Evolutionary conservation across 1,140 invertebrate genomes (phyloP).

Genomic region (Scaptomyza hsui): DNA sequence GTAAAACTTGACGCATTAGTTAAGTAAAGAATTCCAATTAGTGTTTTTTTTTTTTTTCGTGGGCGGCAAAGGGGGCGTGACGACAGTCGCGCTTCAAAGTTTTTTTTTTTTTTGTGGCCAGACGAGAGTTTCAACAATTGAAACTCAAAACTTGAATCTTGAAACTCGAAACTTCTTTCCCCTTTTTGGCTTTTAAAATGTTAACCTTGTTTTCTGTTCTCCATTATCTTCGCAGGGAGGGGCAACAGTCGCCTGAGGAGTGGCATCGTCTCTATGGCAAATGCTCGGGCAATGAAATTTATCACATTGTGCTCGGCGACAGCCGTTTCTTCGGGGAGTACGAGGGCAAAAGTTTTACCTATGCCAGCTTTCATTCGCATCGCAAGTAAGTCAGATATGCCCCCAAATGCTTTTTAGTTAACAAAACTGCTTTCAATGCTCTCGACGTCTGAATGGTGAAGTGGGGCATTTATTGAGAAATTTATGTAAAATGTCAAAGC

Average conservation of each 20-base stretch:
- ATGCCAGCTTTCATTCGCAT: conserved; percentile 99
- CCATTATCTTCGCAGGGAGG: conserved; percentile 89
- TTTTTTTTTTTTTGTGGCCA: conserved; percentile 14
- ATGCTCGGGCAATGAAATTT: conserved; percentile 99
- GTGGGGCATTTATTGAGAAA: conserved; percentile 27
- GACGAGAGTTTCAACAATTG: conserved; percentile 13
- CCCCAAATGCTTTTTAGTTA: conserved; percentile 16
- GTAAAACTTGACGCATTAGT: conserved; percentile 44
- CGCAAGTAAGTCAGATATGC: conserved; percentile 92
- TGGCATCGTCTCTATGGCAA: conserved; percentile 98
- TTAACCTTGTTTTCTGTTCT: conserved; percentile 2
- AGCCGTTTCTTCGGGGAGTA: conserved; percentile 99
- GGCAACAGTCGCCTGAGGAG: conserved; percentile 97
- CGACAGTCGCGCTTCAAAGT: conserved; percentile 1
- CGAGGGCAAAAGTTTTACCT: conserved; percentile 99
- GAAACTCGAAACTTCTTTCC: conserved; percentile 26
- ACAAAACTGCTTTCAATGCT: conserved; percentile 16
- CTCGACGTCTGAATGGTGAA: conserved; percentile 22
- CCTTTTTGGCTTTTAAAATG: conserved; percentile 6
- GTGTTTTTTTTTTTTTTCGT: not conserved
- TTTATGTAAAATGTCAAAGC: conserved; percentile 51
- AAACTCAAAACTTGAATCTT: conserved; percentile 21
- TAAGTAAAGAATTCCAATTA: conserved; percentile 47
- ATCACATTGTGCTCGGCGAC: conserved; percentile 97
- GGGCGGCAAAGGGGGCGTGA: not conserved